phyloP scores from a whole-genome alignment of 2,797 vertebrate genomes.

The Semotilus atromaculatus region DNA sequence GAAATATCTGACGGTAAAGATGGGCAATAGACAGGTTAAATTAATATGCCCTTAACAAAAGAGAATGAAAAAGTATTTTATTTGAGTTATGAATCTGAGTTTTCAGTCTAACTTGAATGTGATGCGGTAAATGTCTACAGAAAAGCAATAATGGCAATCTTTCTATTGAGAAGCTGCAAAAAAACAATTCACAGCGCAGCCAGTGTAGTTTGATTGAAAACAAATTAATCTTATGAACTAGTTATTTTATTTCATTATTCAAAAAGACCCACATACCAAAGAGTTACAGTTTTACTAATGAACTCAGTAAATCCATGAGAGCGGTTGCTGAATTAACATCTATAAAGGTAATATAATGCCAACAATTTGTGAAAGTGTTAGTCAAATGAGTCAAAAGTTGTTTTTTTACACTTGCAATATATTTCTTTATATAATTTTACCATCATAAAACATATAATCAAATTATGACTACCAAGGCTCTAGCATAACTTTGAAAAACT shows the following conservation, averaged over 20 bases:
- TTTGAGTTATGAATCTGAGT: not conserved
- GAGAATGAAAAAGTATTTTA: not conserved
- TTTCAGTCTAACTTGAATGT: not conserved
- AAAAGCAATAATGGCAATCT: no score
- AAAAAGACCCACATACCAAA: not conserved
- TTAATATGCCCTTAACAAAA: not conserved
- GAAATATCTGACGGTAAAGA: not conserved
- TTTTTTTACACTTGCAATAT: not conserved
- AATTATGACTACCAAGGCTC: not conserved
- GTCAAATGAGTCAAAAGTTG: no score
- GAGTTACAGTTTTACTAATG: not conserved
- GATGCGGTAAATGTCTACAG: not conserved
- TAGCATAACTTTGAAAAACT: not conserved
- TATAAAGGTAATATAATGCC: not conserved
- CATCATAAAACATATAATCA: not conserved
- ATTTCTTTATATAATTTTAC: no score
- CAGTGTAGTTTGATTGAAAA: not conserved
- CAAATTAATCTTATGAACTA: not conserved
- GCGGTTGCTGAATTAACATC: not conserved
- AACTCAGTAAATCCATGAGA: not conserved
- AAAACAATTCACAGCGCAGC: not conserved
- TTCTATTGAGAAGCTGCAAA: not conserved
- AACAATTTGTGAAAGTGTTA: not conserved
- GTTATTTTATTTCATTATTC: not conserved
- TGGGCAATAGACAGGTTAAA: not conserved